Evolutionary conservation across 2,113 vertebrate species (phyloP).

Genomic region (Climacteris rufus): DNA sequence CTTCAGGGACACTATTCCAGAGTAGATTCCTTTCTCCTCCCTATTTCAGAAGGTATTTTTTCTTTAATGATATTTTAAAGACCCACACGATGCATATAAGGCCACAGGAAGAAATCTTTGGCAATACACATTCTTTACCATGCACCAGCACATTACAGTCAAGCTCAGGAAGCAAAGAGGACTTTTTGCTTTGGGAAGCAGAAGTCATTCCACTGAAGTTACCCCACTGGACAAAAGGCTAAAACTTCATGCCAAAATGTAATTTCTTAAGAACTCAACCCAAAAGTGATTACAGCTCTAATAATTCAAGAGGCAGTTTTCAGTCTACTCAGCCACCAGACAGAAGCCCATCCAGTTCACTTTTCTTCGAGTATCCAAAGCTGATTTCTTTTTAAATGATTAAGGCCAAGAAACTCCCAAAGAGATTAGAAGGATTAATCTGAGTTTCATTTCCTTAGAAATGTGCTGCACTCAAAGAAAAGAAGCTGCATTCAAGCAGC

Average conservation of each 20-base stretch:
- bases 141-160: background rate
- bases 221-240: background rate
- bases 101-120: background rate
- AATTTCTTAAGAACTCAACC: background rate
- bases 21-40: background rate
- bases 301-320: background rate
- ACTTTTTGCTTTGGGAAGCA: background rate
- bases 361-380: background rate
- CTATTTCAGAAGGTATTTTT: background rate
- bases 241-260: background rate
- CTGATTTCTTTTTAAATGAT: background rate
- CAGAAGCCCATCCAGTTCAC: background rate
- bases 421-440: constrained; percentile 8
- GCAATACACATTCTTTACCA: background rate
- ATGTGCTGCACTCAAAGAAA: background rate
- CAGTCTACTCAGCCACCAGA: background rate
- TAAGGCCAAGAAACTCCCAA: background rate
- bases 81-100: background rate
- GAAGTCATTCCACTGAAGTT: background rate
- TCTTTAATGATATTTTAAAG: background rate
- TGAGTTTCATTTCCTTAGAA: constrained; percentile 6
- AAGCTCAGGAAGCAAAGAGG: background rate
- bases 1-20: background rate
- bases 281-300: background rate
- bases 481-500: background rate